A percentile compares a stretch with the other conserved stretches of the same genome.
Conservation (phyloP, 2,888 invertebrate genomes). For the Dusona sp. region DNA sequence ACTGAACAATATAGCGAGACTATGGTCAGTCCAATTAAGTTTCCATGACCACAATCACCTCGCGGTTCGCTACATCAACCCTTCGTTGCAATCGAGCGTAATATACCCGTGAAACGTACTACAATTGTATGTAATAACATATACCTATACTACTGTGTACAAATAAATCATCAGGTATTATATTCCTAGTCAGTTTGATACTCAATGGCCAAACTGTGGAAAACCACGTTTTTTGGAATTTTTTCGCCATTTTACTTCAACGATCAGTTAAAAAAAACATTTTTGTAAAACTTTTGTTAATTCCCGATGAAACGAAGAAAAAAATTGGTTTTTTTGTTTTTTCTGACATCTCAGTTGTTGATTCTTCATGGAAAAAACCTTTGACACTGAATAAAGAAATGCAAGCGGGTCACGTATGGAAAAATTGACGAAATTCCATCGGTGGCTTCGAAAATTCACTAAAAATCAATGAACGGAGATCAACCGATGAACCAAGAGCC, state of each 20-base stretch:
- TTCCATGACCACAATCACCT: constrained; percentile 55
- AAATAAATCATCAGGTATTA: not conserved
- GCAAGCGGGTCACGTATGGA: not conserved
- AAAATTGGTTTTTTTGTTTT: too few relatives aligned
- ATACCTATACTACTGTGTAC: not conserved
- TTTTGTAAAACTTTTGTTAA: not conserved
- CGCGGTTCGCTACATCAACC: constrained; percentile 13
- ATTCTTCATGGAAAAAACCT: too few relatives aligned
- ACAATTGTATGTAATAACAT: not conserved
- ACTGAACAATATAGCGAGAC: constrained; percentile 29
- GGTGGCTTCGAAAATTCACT: too few relatives aligned
- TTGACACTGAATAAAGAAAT: too few relatives aligned
- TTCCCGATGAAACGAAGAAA: too few relatives aligned
- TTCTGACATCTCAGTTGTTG: not conserved
- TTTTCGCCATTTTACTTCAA: not conserved
- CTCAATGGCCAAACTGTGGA: not conserved
- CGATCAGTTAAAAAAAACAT: not conserved
- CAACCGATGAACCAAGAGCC: too few relatives aligned
- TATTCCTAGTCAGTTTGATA: not conserved
- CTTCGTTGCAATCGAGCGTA: constrained; percentile 20
- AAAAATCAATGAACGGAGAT: too few relatives aligned
- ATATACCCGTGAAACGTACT: not conserved
- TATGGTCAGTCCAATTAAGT: constrained; percentile 59
- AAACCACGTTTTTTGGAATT: not conserved
- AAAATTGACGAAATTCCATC: not conserved